Evolutionary conservation across 1,140 invertebrate species (phyloP).

Genomic region (Agrypnia vestita): DNA sequence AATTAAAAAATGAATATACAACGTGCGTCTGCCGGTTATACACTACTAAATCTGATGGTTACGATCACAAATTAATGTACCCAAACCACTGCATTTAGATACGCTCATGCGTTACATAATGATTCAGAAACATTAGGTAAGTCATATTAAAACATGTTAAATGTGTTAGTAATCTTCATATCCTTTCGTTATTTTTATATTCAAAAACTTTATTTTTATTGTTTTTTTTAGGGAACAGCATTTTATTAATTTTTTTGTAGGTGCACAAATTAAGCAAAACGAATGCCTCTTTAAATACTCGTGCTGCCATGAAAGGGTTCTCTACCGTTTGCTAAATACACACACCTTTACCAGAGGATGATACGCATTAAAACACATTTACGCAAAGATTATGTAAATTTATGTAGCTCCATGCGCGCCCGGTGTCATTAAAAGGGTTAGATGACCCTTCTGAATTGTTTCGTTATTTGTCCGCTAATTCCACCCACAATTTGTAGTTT

Average conservation of each 20-base stretch:
- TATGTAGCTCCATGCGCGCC: slow-evolving; percentile 46
- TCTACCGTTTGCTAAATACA: slow-evolving; percentile 20
- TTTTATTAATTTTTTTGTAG: not conserved
- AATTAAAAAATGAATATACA: too few relatives aligned
- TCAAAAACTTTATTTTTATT: too few relatives aligned
- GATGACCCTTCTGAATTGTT: slow-evolving; percentile 56
- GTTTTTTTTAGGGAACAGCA: too few relatives aligned
- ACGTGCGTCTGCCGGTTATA: too few relatives aligned
- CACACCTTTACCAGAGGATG: slow-evolving; percentile 44
- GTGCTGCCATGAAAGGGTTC: not conserved
- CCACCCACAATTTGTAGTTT: slow-evolving; percentile 49
- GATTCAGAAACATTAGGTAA: too few relatives aligned
- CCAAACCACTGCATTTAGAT: too few relatives aligned
- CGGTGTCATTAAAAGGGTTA: slow-evolving; percentile 51
- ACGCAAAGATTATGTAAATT: slow-evolving; percentile 57
- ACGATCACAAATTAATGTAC: too few relatives aligned
- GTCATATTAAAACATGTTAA: too few relatives aligned
- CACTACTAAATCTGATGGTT: too few relatives aligned
- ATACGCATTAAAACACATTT: slow-evolving; percentile 57
- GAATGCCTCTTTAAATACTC: slow-evolving; percentile 1
- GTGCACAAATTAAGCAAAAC: not conserved
- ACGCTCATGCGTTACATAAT: too few relatives aligned
- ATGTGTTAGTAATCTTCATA: too few relatives aligned
- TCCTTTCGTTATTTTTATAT: too few relatives aligned
- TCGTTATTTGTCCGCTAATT: slow-evolving; percentile 50